Percentiles rank a stretch among this genome's conserved stretches.
Conservation (phyloP, 2,797 vertebrate genomes). For the Spinus olivaceus region DNA sequence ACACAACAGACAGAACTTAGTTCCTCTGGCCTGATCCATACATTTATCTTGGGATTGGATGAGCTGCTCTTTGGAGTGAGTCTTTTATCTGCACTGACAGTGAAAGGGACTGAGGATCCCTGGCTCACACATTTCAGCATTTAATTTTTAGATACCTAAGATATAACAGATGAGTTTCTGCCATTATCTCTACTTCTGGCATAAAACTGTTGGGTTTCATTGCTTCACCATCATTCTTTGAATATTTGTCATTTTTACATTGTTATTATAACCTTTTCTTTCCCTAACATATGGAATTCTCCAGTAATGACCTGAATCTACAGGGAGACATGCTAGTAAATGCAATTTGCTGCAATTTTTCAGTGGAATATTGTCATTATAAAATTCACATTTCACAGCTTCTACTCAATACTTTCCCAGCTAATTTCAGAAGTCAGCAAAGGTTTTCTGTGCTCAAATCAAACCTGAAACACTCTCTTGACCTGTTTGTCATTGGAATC, state of each 20-base stretch:
- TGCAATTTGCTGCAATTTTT: neutral
- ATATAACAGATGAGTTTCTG: neutral
- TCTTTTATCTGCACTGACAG: neutral
- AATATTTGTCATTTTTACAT: conserved; percentile 27
- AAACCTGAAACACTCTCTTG: neutral
- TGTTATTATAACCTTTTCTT: conserved; percentile 18
- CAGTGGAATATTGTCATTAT: neutral
- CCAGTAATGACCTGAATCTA: neutral
- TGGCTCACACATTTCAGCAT: neutral
- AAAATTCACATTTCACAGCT: neutral
- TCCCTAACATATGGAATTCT: neutral
- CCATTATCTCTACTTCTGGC: neutral
- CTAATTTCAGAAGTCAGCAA: conserved; percentile 24
- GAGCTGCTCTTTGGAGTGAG: neutral
- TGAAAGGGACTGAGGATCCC: neutral
- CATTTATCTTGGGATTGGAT: neutral
- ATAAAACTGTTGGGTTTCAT: neutral
- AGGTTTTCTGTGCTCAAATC: neutral
- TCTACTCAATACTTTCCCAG: neutral
- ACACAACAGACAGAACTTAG: neutral
- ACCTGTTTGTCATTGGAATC: neutral
- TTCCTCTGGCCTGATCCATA: neutral
- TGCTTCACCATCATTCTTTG: neutral
- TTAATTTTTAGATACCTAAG: neutral
- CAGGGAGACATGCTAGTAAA: neutral